Conservation (phyloP, 1,140 invertebrate genomes). For the Pectinophora gossypiella region DNA sequence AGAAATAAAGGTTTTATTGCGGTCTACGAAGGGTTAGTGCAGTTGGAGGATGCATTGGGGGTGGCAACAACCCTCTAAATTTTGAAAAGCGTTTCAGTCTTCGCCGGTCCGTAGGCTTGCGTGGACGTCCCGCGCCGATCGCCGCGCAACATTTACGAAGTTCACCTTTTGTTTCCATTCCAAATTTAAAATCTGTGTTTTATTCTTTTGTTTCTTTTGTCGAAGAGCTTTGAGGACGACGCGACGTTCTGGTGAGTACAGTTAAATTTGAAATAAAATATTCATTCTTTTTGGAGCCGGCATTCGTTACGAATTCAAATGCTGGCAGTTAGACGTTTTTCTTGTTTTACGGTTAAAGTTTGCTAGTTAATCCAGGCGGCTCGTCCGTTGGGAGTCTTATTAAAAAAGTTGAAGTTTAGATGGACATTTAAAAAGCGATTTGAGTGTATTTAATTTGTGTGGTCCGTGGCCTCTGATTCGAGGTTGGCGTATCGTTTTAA, state of each 20-base stretch:
- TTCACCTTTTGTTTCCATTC: conserved; percentile 3
- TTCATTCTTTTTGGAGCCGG: conserved; percentile 6
- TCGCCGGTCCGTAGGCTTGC: conserved; percentile 15
- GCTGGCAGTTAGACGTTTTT: conserved; percentile 7
- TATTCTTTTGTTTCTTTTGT: conserved; percentile 9
- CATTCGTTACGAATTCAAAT: conserved; percentile 17
- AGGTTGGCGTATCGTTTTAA: not conserved
- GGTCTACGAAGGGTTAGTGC: not conserved
- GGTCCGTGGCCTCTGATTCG: conserved; percentile 4
- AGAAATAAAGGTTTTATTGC: not conserved
- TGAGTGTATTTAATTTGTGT: conserved; percentile 23
- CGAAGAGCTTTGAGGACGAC: not conserved
- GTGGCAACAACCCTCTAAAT: conserved; percentile 21
- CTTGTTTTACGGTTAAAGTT: conserved; percentile 31
- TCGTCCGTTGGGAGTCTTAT: conserved; percentile 28
- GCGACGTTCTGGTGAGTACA: not conserved
- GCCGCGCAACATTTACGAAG: not conserved
- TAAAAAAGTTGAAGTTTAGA: conserved; percentile 41
- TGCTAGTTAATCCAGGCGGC: conserved; percentile 21
- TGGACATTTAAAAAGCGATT: conserved; percentile 29
- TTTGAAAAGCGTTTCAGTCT: conserved; percentile 24
- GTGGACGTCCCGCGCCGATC: conserved; percentile 18
- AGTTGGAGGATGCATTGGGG: conserved; percentile 9
- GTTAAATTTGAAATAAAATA: not conserved
- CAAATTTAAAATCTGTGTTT: conserved; percentile 14